Conservation (phyloP, 2,888 invertebrate genomes). For the Cryptus viduatorius region DNA sequence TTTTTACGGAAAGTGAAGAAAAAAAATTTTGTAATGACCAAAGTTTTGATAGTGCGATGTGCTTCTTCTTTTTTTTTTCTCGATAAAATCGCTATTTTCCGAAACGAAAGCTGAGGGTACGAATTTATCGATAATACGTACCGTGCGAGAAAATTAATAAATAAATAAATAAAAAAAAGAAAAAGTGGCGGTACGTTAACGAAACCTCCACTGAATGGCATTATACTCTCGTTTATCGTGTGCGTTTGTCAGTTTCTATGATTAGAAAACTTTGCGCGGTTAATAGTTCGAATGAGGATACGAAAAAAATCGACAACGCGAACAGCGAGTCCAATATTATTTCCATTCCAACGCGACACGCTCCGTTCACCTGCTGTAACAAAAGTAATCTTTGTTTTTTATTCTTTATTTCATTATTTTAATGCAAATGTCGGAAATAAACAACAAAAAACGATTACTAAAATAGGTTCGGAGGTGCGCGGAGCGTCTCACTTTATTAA, state of each 20-base stretch:
- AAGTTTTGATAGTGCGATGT: slow-evolving; percentile 49
- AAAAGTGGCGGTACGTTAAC: background rate
- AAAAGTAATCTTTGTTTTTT: slow-evolving; percentile 1
- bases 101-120: background rate
- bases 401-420: slow-evolving; percentile 16
- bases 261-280: slow-evolving; percentile 11
- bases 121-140: background rate
- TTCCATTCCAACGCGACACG: slow-evolving; percentile 56
- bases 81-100: slow-evolving; percentile 37
- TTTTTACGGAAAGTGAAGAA: slow-evolving; percentile 13
- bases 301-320: slow-evolving; percentile 11
- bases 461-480: slow-evolving; percentile 16
- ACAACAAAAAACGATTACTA: background rate
- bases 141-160: background rate
- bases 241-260: background rate
- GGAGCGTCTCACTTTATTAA: slow-evolving; percentile 40
- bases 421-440: slow-evolving; percentile 1
- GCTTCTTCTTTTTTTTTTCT: slow-evolving; percentile 16
- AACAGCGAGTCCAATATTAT: slow-evolving; percentile 43
- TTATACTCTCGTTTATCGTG: slow-evolving; percentile 16
- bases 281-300: slow-evolving; percentile 2
- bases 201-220: slow-evolving; percentile 3
- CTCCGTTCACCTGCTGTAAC: slow-evolving; percentile 33
- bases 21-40: slow-evolving; percentile 48
- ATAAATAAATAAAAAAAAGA: background rate